Base-by-base conservation (phyloP, 35 echinoderm and acorn worm species). In the Heliocidaris tuberculata region DNA sequence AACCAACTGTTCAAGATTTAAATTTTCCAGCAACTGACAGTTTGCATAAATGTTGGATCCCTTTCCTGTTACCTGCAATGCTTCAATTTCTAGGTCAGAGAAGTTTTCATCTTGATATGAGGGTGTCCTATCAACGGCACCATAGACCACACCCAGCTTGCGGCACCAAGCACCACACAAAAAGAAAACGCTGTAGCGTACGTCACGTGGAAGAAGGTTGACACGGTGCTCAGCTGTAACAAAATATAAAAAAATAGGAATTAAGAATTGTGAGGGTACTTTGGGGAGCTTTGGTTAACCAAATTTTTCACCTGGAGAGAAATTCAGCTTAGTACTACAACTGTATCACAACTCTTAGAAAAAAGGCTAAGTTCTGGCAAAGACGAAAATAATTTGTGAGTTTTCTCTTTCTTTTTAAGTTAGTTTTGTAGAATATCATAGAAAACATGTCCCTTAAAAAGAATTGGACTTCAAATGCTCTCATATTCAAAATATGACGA, bases 161-260 rank as follows among this genome's bases (percentile, higher is more conserved):
- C 97, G 95, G 88, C 98, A 99, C 95, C 97, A 96, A 0, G 95
- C 95, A 17, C 96, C 97, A 95, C 98, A 99, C 85, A 99, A 95
- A 27, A 97, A 97, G 91, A 99, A 99, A 17, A 96, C 94, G 85
- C 97, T 97, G 93, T 97, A 97, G 8, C 97, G 88, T 21, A 96
- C 95, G 42, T 97, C 97, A 29, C 96, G 86, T 27, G 96, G 94
- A 5, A 99, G 92, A 24, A 99, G 94, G 31, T 97, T 97, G 13
- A 91, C 71, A 86, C 98, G 95, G 49, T 96, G 96, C 88, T 99
- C 98, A 94, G 95, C 98, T 99, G 94, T 31, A 90, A 29, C 90
- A 48, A 48, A 96, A 31, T 54, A 4, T 50, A 88, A 4, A 31
- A 31, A 78, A 31, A 88, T 86, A 47, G 31, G 47, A 61, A 42